Base-by-base conservation (phyloP, 2,888 invertebrate genomes). In the Meteorus colon region DNA sequence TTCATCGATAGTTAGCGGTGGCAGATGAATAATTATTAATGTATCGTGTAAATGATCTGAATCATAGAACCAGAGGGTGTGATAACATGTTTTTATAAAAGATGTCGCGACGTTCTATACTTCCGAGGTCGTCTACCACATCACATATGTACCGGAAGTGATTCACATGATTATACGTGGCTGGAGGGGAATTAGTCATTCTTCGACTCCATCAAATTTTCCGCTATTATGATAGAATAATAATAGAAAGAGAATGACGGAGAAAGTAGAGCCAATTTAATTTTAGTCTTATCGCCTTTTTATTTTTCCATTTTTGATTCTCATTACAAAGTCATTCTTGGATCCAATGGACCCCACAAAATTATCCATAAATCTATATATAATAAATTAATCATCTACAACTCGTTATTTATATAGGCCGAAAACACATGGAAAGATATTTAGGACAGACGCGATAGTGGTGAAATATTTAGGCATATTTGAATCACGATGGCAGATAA, bases 141-240 rank as follows among this genome's bases (percentile, higher is more conserved):
- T 74, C 45, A 59, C 37, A 48, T 41, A 12, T 51, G 24, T 63
- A 74, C 68, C 74, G 68, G 74, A 74, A 74, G 37, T 74, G 69
- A 74, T 69, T 74, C 74, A 74, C 63, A 51, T 62, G 31, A 27
- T 51, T 34, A 60, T 62, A 34, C 24, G 34, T 29, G 19, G 8
- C 19, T 4, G 55, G 19, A 70, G 29, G 41, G 37, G 27, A 71
- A 71, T 71, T 71, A 71, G 55, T 70, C 69, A 70, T 70, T 70
- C 29, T 29, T 16, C 45, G 10, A 48, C n/a, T 48, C 48, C 27
- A 29, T n/a, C 8, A n/a, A 34, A 10, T 66, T 41, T 41, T 24
- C 19, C 16, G 3, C 16, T 29, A 68, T n/a, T 51, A 27, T 29
- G 8, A 51, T 29, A 51, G 5, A 24, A 68, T 29, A 51, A 68